phyloP scores from a whole-genome alignment of 2,113 vertebrate species.

The Phalacrocorax brasilianus region DNA sequence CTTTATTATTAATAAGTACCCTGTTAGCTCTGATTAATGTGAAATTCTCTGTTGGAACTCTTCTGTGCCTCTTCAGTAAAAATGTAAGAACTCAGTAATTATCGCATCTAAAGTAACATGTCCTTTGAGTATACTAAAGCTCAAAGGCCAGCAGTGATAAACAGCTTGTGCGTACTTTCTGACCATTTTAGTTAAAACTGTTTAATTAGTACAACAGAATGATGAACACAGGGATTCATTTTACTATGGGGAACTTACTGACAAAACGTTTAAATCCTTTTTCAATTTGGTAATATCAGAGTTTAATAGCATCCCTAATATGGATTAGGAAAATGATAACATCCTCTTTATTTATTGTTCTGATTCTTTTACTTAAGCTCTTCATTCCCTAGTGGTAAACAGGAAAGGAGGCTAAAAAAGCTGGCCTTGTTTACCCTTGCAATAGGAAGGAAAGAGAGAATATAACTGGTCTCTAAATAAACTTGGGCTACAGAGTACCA shows the following conservation, averaged over 20 bases:
- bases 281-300: constrained; percentile 41
- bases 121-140: constrained; percentile 53
- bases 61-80: constrained; percentile 53
- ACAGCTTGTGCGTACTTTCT: constrained; percentile 54
- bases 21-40: constrained; percentile 65
- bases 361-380: constrained; percentile 20
- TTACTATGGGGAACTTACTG: constrained; percentile 56
- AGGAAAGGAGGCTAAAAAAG: background rate
- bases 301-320: constrained; percentile 47
- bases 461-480: background rate
- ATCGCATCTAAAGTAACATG: constrained; percentile 50
- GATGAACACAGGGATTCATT: constrained; percentile 66
- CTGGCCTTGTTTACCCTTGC: constrained; percentile 6
- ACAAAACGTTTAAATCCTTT: constrained; percentile 53
- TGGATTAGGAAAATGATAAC: constrained; percentile 42
- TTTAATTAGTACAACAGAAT: constrained; percentile 67
- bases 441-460: background rate
- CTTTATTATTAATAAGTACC: constrained; percentile 59
- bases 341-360: constrained; percentile 50
- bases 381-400: constrained; percentile 13
- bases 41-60: constrained; percentile 59
- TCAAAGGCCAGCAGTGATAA: constrained; percentile 67
- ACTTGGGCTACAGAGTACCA: background rate
- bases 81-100: constrained; percentile 64
- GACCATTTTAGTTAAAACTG: constrained; percentile 64